Percentiles rank a stretch among this genome's conserved stretches.
These are phyloP conservation scores for Oreortyx pictus DNA, from an alignment of 2,797 vertebrate species.

Conservation along the genomic window DNA sequence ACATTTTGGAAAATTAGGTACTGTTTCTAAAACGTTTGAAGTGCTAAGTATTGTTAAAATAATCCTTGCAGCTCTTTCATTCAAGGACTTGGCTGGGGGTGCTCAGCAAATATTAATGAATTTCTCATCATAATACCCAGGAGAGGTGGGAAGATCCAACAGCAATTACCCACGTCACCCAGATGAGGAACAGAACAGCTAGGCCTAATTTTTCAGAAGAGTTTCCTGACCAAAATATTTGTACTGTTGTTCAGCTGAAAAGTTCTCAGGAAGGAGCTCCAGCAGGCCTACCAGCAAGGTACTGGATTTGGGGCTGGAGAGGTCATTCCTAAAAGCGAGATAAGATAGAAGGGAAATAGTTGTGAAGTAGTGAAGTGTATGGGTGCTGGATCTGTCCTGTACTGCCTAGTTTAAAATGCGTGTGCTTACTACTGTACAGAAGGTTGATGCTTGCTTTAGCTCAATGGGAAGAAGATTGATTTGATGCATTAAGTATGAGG, in stretches of 20 bases:
- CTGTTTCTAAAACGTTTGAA: constrained; percentile 49
- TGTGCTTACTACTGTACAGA: neutral
- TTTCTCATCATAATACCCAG: constrained; percentile 48
- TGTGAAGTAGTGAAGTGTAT: neutral
- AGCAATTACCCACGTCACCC: neutral
- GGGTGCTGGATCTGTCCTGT: neutral
- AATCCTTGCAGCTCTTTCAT: constrained; percentile 46
- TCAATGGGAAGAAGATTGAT: neutral
- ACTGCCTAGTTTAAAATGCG: neutral
- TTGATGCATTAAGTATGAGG: neutral
- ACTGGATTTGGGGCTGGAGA: fast-evolving
- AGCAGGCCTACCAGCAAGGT: neutral
- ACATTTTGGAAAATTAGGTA: constrained; percentile 29
- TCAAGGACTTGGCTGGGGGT: constrained; percentile 40
- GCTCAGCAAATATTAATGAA: constrained; percentile 45
- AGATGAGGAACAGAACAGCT: constrained; percentile 20
- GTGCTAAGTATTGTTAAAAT: constrained; percentile 53
- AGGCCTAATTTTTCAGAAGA: constrained; percentile 31
- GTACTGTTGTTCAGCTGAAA: neutral
- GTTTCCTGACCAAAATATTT: constrained; percentile 51
- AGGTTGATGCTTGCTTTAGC: neutral
- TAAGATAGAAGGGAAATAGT: neutral
- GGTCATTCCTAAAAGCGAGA: neutral
- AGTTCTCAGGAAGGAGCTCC: neutral
- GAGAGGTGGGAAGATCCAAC: constrained; percentile 29